Percentiles rank a stretch among this genome's conserved stretches.
phyloP scores from a whole-genome alignment of 2,888 invertebrate genomes.

The Matsumyia berberina region DNA sequence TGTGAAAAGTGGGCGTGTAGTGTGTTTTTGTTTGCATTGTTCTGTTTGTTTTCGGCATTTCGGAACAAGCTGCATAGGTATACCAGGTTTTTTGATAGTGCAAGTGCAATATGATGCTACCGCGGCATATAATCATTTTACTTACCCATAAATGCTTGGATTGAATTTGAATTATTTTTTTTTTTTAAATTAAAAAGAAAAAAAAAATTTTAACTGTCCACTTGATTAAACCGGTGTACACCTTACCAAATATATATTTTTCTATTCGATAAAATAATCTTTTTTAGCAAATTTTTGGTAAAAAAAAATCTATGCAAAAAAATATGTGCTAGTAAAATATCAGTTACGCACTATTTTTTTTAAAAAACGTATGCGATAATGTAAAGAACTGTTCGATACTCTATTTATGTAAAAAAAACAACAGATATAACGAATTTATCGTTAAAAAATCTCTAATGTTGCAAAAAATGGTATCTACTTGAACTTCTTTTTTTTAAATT shows the following conservation, averaged over 20 bases:
- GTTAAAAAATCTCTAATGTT: constrained; percentile 46
- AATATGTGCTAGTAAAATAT: constrained; percentile 33
- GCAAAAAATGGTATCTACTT: constrained; percentile 64
- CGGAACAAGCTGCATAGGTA: constrained; percentile 13
- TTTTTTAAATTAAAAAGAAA: constrained; percentile 1
- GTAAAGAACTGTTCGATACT: constrained; percentile 27
- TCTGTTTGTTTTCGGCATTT: constrained; percentile 26
- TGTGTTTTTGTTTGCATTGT: constrained; percentile 53
- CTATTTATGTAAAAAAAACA: constrained; percentile 6
- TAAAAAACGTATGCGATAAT: constrained; percentile 39
- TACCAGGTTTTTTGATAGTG: constrained; percentile 33
- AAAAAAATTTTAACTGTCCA: neutral
- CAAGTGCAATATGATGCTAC: constrained; percentile 55
- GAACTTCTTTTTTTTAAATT: constrained; percentile 20
- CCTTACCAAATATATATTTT: constrained; percentile 15
- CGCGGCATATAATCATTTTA: constrained; percentile 35
- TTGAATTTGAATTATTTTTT: neutral
- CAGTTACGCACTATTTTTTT: constrained; percentile 28
- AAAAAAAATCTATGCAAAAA: constrained; percentile 10
- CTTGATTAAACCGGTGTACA: neutral
- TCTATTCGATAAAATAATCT: neutral
- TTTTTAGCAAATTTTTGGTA: neutral
- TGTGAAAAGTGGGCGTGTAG: constrained; percentile 52
- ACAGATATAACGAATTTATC: constrained; percentile 22
- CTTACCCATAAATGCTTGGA: constrained; percentile 30